These are phyloP conservation scores for Kryptopterus vitreolus DNA, from an alignment of 2,797 vertebrate genomes.

Conservation along the genomic window DNA sequence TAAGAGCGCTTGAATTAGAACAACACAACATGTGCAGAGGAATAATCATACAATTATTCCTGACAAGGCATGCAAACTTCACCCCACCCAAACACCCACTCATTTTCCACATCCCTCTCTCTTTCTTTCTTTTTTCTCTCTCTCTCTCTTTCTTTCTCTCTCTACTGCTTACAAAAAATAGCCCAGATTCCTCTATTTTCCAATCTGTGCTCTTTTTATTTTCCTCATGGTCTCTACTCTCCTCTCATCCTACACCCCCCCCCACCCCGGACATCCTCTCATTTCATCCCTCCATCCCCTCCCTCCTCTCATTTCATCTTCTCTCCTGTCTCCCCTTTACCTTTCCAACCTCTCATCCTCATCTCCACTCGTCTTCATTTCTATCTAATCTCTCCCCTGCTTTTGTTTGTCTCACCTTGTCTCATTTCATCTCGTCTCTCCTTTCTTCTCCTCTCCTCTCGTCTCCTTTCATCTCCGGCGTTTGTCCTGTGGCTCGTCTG, in stretches of 20 bases:
- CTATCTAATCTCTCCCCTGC: neutral
- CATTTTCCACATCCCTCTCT: conserved; percentile 14
- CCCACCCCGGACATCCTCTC: conserved; percentile 11
- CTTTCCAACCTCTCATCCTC: neutral
- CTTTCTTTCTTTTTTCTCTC: conserved; percentile 23
- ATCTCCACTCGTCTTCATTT: neutral
- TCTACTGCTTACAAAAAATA: conserved; percentile 24
- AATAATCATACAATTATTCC: conserved; percentile 33
- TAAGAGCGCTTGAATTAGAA: conserved; percentile 1
- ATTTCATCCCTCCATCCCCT: conserved; percentile 61
- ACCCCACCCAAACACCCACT: conserved; percentile 29
- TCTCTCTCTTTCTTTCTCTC: conserved; percentile 63
- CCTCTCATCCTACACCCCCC: neutral
- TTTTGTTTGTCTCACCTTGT: neutral
- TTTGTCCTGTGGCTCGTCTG: neutral
- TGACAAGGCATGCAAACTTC: conserved; percentile 2
- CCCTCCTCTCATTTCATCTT: conserved; percentile 9
- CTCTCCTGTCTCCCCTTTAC: conserved; percentile 3
- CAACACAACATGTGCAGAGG: conserved; percentile 28
- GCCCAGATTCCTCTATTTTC: conserved; percentile 3
- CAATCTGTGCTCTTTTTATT: neutral
- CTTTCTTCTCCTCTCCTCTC: neutral
- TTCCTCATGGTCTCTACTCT: neutral
- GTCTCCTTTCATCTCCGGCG: conserved; percentile 1
- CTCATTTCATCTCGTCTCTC: neutral